Conservation (phyloP, 2,888 invertebrate genomes). For the Biston betularia region DNA sequence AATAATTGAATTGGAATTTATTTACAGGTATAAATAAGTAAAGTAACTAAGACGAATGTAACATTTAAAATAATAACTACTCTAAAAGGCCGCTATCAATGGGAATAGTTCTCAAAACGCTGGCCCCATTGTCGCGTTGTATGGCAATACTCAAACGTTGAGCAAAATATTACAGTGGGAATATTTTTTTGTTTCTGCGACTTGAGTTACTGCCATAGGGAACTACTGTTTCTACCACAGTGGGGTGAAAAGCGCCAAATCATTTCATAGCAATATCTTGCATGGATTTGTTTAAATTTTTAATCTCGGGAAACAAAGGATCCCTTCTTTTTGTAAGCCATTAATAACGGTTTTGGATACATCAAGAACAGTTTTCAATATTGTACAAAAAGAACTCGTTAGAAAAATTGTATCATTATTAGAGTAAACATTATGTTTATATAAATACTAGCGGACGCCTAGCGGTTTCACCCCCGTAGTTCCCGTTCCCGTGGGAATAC, state of each 20-base stretch:
- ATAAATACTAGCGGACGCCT: no score
- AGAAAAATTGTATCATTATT: not conserved
- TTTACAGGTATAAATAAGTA: no score
- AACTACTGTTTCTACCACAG: not conserved
- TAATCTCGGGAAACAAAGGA: slow-evolving; percentile 56
- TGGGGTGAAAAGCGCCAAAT: slow-evolving; percentile 66
- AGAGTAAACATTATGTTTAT: not conserved
- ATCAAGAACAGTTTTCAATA: slow-evolving; percentile 41
- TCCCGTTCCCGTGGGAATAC: no score
- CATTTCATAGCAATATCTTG: slow-evolving; percentile 67
- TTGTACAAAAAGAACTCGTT: slow-evolving; percentile 6
- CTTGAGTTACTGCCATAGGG: slow-evolving; percentile 4
- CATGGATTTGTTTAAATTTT: slow-evolving; percentile 69
- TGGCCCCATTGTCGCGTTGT: no score
- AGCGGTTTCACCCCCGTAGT: no score
- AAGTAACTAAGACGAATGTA: no score
- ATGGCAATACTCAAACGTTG: no score
- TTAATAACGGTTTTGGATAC: slow-evolving; percentile 59
- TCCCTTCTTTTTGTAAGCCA: slow-evolving; percentile 42
- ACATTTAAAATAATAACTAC: no score
- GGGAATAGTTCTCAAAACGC: no score
- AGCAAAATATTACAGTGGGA: no score
- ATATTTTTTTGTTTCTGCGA: not conserved
- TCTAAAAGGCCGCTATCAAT: no score
- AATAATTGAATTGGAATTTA: no score